These are phyloP conservation scores for Osmerus mordax DNA, from an alignment of 2,113 vertebrate species.

Conservation along the genomic window DNA sequence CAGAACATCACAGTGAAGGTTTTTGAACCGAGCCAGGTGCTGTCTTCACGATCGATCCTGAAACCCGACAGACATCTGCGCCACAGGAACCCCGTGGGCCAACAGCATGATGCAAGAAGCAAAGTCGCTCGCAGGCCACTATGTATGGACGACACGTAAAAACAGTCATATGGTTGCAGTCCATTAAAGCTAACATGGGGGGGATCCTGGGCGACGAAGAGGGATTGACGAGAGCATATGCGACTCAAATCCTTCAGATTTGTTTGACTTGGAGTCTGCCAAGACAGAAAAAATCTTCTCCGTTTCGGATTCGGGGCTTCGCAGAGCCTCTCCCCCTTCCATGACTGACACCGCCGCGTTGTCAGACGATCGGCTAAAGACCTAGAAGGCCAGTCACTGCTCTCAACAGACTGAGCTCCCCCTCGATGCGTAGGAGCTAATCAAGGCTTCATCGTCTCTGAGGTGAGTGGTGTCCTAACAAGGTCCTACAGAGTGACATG, in stretches of 20 bases:
- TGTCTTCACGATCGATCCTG: constrained; percentile 10
- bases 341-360: constrained; percentile 49
- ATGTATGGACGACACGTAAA: constrained; percentile 28
- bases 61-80: constrained; percentile 14
- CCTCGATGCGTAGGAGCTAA: constrained; percentile 25
- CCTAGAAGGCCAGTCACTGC: constrained; percentile 2
- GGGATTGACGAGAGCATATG: constrained; percentile 55
- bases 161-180: constrained; percentile 36
- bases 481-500: constrained; percentile 26
- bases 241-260: constrained; percentile 64
- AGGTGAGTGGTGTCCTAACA: constrained; percentile 30
- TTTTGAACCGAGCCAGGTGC: constrained; percentile 27
- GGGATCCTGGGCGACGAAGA: constrained; percentile 51
- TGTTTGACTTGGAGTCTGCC: constrained; percentile 52
- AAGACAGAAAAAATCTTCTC: constrained; percentile 62
- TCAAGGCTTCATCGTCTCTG: constrained; percentile 45
- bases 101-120: background rate
- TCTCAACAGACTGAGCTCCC: constrained; percentile 24
- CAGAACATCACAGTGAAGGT: constrained; percentile 28
- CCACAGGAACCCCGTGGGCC: background rate
- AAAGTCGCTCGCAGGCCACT: constrained; percentile 21
- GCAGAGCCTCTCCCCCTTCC: constrained; percentile 42
- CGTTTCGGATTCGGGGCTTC: constrained; percentile 59
- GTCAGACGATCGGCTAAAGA: constrained; percentile 20
- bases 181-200: constrained; percentile 33